These are phyloP conservation scores for Galeopterus variegatus DNA, from an alignment of 2,113 vertebrate species.

Conservation along the genomic window DNA sequence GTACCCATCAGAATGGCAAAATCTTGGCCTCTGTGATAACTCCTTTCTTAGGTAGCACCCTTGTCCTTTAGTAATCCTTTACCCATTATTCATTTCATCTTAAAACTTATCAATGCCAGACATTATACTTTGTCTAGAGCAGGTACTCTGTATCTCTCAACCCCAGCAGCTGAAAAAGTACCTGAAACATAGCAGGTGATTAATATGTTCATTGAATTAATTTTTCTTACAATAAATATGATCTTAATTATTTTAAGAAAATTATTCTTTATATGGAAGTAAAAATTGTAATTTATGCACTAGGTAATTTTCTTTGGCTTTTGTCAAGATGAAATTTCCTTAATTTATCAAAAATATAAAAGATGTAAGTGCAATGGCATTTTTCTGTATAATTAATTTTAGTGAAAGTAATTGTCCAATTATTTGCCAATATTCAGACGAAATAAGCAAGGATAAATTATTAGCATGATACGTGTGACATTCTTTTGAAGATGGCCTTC, in stretches of 20 bases:
- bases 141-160: not conserved
- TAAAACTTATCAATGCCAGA: not conserved
- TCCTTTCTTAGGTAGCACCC: not conserved
- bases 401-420: not conserved
- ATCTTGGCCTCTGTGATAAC: not conserved
- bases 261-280: not conserved
- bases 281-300: not conserved
- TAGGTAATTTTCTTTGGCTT: slow-evolving; percentile 4
- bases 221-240: not conserved
- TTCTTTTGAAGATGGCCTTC: not conserved
- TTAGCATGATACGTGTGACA: not conserved
- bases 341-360: not conserved
- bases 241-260: not conserved
- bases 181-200: not conserved
- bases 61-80: not conserved
- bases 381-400: not conserved
- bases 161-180: not conserved
- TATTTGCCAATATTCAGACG: not conserved
- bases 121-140: not conserved
- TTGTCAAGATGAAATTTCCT: not conserved
- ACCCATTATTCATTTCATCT: not conserved
- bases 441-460: slow-evolving; percentile 25
- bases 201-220: not conserved
- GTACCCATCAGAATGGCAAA: not conserved
- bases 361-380: not conserved